Evolutionary conservation across 2,797 vertebrate genomes (phyloP), one percentile per base, ranked within the genome.

Genomic region (Liasis olivaceus): DNA sequence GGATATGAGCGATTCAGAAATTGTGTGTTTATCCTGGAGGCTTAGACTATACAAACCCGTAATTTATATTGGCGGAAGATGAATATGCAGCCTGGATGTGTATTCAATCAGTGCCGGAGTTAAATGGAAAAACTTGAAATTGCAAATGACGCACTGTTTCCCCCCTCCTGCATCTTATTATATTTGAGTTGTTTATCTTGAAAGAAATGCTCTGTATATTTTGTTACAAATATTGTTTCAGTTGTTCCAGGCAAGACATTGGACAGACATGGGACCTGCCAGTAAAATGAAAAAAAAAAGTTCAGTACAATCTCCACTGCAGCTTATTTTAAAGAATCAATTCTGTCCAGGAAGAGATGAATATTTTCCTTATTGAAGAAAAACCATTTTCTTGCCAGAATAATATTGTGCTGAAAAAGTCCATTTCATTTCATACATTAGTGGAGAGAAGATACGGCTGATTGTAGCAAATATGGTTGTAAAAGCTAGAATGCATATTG

Each of bases 141-240:
- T 93, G 90, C 69, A 91, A 90, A 86, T 93, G 85, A 94, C 66
- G 90, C 60, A 95, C 36, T 89, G 69, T 94, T 89, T 51, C 36
- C n/a, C 54, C 89, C 42, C 36, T 93, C 84, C 91, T 95, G 93
- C 96, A 94, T 86, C 94, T 94, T 97, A 97, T 96, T 95, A 91
- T 95, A 93, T 77, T 95, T 96, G 95, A 96, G 96, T 95, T 96
- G 96, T 96, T 97, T 96, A 95, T 95, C 90, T 95, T 93, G 81
- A 93, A 96, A 95, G 56, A 94, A 95, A 91, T 95, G 88, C 63
- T 96, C 91, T 56, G 58, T 91, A 91, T 91, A 92, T 93, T 91
- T 85, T 63, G 64, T 72, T 89, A 90, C 88, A 72, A 95, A 85
- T 93, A 95, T 92, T 92, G 95, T 42, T 90, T 63, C 87, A 94